phyloP scores from a whole-genome alignment of 1,140 invertebrate genomes.

The Saxidomus purpurata region DNA sequence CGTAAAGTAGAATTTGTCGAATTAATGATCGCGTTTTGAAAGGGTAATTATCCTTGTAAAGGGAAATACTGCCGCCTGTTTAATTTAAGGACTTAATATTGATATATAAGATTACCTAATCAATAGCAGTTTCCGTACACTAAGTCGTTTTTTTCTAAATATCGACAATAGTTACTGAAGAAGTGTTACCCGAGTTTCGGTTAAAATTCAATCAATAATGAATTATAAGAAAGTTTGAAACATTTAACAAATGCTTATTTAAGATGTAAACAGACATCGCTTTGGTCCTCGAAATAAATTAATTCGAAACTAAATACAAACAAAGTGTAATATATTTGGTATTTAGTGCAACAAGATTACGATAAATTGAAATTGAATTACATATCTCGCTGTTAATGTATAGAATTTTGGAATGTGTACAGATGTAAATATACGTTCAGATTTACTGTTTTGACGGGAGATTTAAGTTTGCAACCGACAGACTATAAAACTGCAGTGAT shows the following conservation, averaged over 20 bases:
- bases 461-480: background rate
- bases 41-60: constrained; percentile 4
- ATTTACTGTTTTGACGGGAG: background rate
- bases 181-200: background rate
- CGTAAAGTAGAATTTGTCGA: background rate
- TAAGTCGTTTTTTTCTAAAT: background rate
- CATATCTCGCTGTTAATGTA: background rate
- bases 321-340: background rate
- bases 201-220: background rate
- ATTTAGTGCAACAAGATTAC: background rate
- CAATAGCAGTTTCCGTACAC: background rate
- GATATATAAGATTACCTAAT: constrained; percentile 21
- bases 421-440: background rate
- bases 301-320: background rate
- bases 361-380: constrained; percentile 34
- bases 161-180: background rate
- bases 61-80: background rate
- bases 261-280: background rate
- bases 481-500: too few species aligned
- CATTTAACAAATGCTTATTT: background rate
- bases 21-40: background rate
- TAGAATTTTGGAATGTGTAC: background rate
- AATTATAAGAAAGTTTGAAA: background rate
- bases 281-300: constrained; percentile 16
- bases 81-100: background rate